phyloP scores from a whole-genome alignment of 2,113 vertebrate genomes.

The Panthera uncia region DNA sequence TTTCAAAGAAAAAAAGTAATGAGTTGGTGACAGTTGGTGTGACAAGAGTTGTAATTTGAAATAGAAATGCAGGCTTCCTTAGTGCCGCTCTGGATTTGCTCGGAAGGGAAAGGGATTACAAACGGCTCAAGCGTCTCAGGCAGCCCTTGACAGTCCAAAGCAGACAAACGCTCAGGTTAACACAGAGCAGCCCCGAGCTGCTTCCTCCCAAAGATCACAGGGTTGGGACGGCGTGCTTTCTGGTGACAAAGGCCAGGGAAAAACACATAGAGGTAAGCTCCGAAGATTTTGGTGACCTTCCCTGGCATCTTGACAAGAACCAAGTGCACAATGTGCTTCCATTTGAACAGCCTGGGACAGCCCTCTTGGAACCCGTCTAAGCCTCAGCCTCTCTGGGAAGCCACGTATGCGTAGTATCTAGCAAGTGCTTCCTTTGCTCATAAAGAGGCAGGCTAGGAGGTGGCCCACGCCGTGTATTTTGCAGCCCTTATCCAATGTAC shows the following conservation, averaged over 20 bases:
- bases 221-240: conserved; percentile 10
- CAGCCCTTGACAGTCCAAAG: conserved; percentile 64
- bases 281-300: not conserved
- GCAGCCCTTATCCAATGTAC: not conserved
- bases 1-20: conserved; percentile 54
- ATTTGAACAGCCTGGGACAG: not conserved
- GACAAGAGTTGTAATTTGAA: conserved; percentile 72
- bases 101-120: conserved; percentile 53
- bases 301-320: not conserved
- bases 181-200: not conserved
- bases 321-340: not conserved
- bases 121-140: conserved; percentile 60
- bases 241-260: conserved; percentile 6
- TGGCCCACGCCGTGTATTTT: not conserved
- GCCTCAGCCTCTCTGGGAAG: not conserved
- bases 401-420: accelerated
- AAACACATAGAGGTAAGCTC: not conserved
- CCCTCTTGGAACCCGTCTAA: not conserved
- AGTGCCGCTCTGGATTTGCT: conserved; percentile 45
- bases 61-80: conserved; percentile 60
- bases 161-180: conserved; percentile 20
- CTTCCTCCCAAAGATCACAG: conserved; percentile 54
- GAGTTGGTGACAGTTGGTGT: conserved; percentile 56
- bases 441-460: not conserved
- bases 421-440: not conserved